Conservation (phyloP, 2,797 vertebrate species). For the Alauda arvensis region DNA sequence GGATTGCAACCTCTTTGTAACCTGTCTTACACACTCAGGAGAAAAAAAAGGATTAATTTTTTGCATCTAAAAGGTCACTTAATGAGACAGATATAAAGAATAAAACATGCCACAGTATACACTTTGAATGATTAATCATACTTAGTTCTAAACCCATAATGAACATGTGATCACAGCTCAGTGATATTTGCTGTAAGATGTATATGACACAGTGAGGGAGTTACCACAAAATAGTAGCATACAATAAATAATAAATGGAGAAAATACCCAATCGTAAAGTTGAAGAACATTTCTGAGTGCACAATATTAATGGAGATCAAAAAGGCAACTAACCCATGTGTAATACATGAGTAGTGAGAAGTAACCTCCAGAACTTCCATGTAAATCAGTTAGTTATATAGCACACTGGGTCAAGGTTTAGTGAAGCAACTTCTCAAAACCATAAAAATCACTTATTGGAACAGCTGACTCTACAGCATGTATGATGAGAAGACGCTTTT, state of each 20-base stretch:
- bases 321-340: conserved; percentile 46
- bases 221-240: neutral
- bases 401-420: conserved; percentile 43
- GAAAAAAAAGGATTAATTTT: neutral
- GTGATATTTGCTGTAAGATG: neutral
- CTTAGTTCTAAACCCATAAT: neutral
- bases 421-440: conserved; percentile 40
- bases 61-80: neutral
- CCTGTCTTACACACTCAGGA: neutral
- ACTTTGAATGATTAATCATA: neutral
- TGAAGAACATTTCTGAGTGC: conserved; percentile 33
- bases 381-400: conserved; percentile 60
- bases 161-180: neutral
- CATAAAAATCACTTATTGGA: conserved; percentile 42
- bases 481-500: neutral
- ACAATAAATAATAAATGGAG: conserved; percentile 4
- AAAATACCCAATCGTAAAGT: conserved; percentile 19
- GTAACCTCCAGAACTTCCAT: conserved; percentile 50
- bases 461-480: conserved; percentile 4
- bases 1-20: neutral
- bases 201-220: neutral
- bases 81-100: neutral
- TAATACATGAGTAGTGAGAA: conserved; percentile 53
- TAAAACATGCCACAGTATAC: neutral
- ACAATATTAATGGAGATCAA: conserved; percentile 54